These are phyloP conservation scores for Catocala sponsa DNA, from an alignment of 2,888 invertebrate genomes.

Conservation along the genomic window DNA sequence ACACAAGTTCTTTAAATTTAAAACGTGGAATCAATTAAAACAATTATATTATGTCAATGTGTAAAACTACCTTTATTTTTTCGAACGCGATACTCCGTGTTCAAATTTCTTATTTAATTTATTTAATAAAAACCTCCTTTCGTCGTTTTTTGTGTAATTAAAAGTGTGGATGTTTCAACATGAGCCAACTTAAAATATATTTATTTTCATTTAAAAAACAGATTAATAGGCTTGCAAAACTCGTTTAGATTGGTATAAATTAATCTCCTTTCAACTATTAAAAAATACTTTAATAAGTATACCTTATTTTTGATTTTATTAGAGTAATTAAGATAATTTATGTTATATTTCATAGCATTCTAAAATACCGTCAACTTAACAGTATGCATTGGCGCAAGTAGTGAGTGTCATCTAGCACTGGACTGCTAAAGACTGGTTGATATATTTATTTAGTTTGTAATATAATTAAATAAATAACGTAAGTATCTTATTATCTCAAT, in stretches of 20 bases:
- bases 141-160: conserved; percentile 20
- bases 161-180: conserved; percentile 7
- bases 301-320: too few relatives aligned
- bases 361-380: too few relatives aligned
- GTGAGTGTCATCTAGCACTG: too few relatives aligned
- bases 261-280: not conserved
- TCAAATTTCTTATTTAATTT: conserved; percentile 4
- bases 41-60: not conserved
- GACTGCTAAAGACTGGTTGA: too few relatives aligned
- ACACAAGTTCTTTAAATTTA: too few relatives aligned
- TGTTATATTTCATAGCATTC: too few relatives aligned
- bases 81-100: not conserved
- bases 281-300: conserved; percentile 22
- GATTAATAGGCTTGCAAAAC: not conserved
- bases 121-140: conserved; percentile 17
- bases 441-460: too few relatives aligned
- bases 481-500: too few relatives aligned
- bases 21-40: too few relatives aligned
- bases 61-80: conserved; percentile 8
- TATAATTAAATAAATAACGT: too few relatives aligned
- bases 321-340: too few relatives aligned
- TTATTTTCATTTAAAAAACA: not conserved
- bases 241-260: not conserved
- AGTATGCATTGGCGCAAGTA: too few relatives aligned
- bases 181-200: conserved; percentile 3